phyloP scores from a whole-genome alignment of 1,140 invertebrate genomes.

The Aphaenogaster floridana region DNA sequence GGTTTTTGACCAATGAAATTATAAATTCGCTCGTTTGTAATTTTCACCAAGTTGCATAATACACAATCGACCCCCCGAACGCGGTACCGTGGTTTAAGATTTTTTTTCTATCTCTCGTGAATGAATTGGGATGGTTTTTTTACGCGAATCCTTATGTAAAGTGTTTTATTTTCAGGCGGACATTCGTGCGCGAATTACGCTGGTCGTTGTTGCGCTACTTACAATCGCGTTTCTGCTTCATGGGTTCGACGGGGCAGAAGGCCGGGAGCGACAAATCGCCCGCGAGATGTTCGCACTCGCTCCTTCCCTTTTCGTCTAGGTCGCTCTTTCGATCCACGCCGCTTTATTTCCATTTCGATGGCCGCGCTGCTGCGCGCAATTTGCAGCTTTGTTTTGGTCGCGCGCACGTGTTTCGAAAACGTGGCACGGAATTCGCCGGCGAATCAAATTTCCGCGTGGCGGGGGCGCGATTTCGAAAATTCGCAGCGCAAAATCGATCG shows the following conservation, averaged over 20 bases:
- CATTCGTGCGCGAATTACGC: background rate
- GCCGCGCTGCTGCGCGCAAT: background rate
- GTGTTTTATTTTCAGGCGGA: background rate
- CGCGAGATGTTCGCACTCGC: background rate
- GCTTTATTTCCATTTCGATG: conserved; percentile 9
- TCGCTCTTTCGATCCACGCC: background rate
- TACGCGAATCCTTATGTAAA: background rate
- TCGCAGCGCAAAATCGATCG: conserved; percentile 9
- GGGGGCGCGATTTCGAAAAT: conserved; percentile 14
- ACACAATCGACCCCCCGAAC: no score
- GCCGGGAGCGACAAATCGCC: background rate
- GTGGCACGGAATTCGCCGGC: conserved; percentile 7
- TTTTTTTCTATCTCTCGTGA: background rate
- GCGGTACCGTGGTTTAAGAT: no score
- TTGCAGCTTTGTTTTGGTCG: conserved; percentile 44
- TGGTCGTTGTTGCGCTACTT: background rate
- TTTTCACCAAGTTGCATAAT: no score
- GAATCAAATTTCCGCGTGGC: conserved; percentile 41
- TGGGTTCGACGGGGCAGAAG: background rate
- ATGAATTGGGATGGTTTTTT: background rate
- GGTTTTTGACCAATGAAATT: no score
- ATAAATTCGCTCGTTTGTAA: no score
- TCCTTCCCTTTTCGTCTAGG: background rate
- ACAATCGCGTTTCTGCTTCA: background rate
- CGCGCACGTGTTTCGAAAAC: conserved; percentile 54